Evolutionary conservation across 2,888 invertebrate genomes (phyloP), one percentile per base, ranked within the genome.

Genomic region (Synanthedon formicaeformis): DNA sequence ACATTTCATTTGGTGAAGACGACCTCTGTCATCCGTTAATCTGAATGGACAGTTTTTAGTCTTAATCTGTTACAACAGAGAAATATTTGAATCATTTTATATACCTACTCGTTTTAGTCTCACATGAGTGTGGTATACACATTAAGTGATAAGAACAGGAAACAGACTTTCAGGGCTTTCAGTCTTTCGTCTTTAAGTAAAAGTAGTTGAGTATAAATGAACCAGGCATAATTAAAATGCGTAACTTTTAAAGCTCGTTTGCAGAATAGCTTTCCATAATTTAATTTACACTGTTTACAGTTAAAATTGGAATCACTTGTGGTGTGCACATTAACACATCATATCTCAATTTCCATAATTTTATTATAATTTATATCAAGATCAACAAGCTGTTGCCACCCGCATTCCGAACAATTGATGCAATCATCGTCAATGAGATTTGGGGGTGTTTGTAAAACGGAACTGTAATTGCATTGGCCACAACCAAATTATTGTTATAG

Each of bases 351-450:
- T 75, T 76, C 66, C 70, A 76, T 78, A 80, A 79, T 75, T 72
- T 71, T 69, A 75, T 78, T 71, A 76, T 71, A 76, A 79, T 81
- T 80, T 78, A 84, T 81, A 75, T 74, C 66, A 68, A 71, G 75
- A 77, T 75, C 78, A 82, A 81, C 86, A 78, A 82, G 82, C 83
- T 75, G 76, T 81, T 78, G 70, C 67, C 82, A 67, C 83, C 86
- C 86, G 86, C 86, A 86, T 86, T 67, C 69, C 69, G 74, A 71
- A 85, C 86, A 87, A 87, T 87, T 87, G 86, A 78, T 76, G 83
- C 84, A 86, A 86, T 87, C 85, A 86, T 85, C 81, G 71, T 67
- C 81, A 81, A 82, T 78, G 82, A 83, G 82, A 86, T 87, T 86
- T 86, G 70, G 78, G 83, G 81, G 71, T 73, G 78, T 72, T 16